Evolutionary conservation across 2,113 vertebrate genomes (phyloP).

Genomic region (Hylia prasina): DNA sequence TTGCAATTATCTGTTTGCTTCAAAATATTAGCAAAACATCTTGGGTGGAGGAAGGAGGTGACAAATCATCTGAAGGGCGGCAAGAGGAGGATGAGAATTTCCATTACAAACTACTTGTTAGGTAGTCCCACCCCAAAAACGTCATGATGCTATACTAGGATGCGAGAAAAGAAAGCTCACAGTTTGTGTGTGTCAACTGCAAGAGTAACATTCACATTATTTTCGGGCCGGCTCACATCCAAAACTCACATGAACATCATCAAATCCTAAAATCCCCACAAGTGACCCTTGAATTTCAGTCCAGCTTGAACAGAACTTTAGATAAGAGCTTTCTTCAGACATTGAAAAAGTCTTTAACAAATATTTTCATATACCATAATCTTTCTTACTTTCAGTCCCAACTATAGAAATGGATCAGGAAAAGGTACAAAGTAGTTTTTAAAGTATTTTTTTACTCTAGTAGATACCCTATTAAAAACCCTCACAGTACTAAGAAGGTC

Average conservation of each 20-base stretch:
- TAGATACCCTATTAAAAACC: neutral
- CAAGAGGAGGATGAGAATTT: slow-evolving; percentile 15
- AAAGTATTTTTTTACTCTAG: neutral
- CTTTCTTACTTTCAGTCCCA: neutral
- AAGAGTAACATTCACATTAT: neutral
- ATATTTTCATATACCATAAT: neutral
- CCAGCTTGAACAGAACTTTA: neutral
- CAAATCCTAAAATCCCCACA: neutral
- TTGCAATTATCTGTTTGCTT: slow-evolving; percentile 1
- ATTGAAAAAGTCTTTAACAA: neutral
- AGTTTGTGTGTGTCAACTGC: neutral
- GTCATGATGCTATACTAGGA: neutral
- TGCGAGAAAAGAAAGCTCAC: neutral
- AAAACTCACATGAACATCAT: neutral
- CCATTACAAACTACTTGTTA: neutral
- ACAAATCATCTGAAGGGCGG: neutral
- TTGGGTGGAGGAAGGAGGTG: neutral
- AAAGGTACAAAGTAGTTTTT: neutral
- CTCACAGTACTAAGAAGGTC: neutral
- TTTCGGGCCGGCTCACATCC: neutral
- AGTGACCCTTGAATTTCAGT: neutral
- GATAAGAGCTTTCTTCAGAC: neutral
- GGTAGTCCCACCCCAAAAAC: neutral
- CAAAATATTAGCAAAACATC: neutral
- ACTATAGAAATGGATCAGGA: neutral